phyloP scores from a whole-genome alignment of 1,140 invertebrate species.

The Bombus polaris region DNA sequence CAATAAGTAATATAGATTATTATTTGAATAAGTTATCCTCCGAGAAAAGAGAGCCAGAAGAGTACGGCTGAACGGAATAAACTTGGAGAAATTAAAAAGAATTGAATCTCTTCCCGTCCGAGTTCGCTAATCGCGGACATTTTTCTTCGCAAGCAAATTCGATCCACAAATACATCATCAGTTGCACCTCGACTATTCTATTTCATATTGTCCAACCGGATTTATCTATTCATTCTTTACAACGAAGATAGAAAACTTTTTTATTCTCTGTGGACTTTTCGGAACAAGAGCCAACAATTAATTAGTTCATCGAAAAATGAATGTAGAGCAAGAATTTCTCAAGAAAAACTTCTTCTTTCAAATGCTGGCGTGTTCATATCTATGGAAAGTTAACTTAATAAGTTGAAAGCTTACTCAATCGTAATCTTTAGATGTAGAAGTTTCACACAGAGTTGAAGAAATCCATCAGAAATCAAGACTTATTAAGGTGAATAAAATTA shows the following conservation, averaged over 20 bases:
- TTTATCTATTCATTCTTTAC: not conserved
- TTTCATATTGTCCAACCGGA: constrained; percentile 14
- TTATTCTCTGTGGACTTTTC: not conserved
- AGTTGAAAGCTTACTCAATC: too few relatives aligned
- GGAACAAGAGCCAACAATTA: constrained; percentile 9
- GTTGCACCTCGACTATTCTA: not conserved
- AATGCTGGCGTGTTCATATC: not conserved
- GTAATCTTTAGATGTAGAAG: too few relatives aligned
- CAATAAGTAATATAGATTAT: constrained; percentile 48
- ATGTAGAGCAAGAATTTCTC: not conserved
- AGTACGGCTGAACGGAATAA: not conserved
- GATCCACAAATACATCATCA: constrained; percentile 4
- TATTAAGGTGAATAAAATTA: not conserved
- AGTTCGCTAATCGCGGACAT: constrained; percentile 23
- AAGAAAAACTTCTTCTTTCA: not conserved
- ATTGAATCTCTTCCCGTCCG: not conserved
- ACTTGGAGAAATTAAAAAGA: constrained; percentile 43
- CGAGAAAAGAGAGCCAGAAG: not conserved
- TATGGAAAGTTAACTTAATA: too few relatives aligned
- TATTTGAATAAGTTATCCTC: constrained; percentile 38
- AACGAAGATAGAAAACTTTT: not conserved
- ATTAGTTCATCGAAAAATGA: not conserved
- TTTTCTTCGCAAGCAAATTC: constrained; percentile 26
- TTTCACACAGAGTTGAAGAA: not conserved
- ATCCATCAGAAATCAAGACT: not conserved